Base-by-base conservation (phyloP, 2,113 vertebrate genomes). In the Triplophysa tibetana region DNA sequence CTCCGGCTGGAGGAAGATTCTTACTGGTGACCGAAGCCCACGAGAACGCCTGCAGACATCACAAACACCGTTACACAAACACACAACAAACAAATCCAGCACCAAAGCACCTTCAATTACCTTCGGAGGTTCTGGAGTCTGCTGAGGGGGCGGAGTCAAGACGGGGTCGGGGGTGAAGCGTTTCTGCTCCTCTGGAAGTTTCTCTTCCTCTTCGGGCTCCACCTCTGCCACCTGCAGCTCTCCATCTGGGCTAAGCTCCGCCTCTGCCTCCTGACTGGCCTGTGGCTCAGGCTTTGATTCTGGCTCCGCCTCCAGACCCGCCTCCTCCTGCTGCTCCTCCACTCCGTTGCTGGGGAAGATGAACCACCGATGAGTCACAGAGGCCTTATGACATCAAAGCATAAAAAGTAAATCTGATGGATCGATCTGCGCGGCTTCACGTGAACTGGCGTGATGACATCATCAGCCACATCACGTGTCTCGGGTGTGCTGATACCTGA, bases 11-110 rank as follows among this genome's bases (percentile, higher is more conserved):
- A 48, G 96, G 97, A 33, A 99, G 95, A 85, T 99, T 98, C 91
- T 99, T 99, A 91, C 97, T 98, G 73, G 98, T 99, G 86, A 99
- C 98, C 0, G 94, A 97, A 0, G 98, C 98, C 98, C 98, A 99
- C 26, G 97, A 99, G 91, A 97, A 99, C 0, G 88, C 88, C 92
- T 93, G 86, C 21, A 41, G 62, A 29, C 11, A 83, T 56, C 33
- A 66, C 8, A 61, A 68, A 23, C 19, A 21, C 14, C 1, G 7
- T 14, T 41, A 12, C 24, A 21, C 33, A 38, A 38, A 38, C 33
- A 38, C 33, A 1, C 62, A 56, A 19, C 12, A 2, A 43, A 16
- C 12, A 13, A 38, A 4, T 4, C 13, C 33, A 67, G 7, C 17
- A 19, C 38, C 33, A 26, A 1, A 33, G 4, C 11, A 13, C 12